Conservation (phyloP, 2,888 invertebrate genomes). For the Lycia hirtaria region DNA sequence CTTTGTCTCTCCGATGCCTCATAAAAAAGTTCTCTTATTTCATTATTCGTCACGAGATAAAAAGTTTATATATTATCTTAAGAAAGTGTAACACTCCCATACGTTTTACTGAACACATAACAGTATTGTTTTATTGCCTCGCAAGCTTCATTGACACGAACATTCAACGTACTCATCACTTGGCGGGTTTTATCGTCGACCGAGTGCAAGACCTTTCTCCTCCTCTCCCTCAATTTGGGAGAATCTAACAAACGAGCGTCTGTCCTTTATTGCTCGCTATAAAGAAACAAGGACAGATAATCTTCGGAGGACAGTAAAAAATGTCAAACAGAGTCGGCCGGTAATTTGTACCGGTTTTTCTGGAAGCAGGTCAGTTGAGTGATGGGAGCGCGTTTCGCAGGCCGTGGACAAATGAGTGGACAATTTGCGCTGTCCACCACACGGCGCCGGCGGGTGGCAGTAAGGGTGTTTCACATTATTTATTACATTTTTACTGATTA, state of each 20-base stretch:
- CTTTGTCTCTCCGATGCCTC: too few species aligned
- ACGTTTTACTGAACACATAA: not conserved
- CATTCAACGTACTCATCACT: conserved; percentile 10
- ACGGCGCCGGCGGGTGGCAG: conserved; percentile 16
- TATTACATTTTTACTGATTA: too few species aligned
- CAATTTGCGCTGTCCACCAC: conserved; percentile 58
- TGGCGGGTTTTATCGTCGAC: conserved; percentile 14
- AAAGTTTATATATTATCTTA: not conserved
- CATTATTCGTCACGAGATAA: not conserved
- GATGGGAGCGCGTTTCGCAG: conserved; percentile 64
- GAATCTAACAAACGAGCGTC: conserved; percentile 28
- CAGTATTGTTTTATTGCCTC: conserved; percentile 1
- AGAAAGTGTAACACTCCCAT: not conserved
- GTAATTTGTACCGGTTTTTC: conserved; percentile 50
- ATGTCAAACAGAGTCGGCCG: conserved; percentile 36
- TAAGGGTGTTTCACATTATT: conserved; percentile 8
- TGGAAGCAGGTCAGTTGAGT: conserved; percentile 57
- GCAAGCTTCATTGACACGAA: conserved; percentile 9
- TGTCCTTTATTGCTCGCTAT: conserved; percentile 37
- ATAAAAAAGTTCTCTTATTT: too few species aligned
- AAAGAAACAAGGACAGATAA: conserved; percentile 40
- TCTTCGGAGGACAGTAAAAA: conserved; percentile 33
- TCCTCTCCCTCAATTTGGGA: conserved; percentile 19
- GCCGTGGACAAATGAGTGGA: conserved; percentile 65
- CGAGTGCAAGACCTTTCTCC: conserved; percentile 10